Base-by-base conservation (phyloP, 2,113 vertebrate species). In the Gnathonemus longibarbis region DNA sequence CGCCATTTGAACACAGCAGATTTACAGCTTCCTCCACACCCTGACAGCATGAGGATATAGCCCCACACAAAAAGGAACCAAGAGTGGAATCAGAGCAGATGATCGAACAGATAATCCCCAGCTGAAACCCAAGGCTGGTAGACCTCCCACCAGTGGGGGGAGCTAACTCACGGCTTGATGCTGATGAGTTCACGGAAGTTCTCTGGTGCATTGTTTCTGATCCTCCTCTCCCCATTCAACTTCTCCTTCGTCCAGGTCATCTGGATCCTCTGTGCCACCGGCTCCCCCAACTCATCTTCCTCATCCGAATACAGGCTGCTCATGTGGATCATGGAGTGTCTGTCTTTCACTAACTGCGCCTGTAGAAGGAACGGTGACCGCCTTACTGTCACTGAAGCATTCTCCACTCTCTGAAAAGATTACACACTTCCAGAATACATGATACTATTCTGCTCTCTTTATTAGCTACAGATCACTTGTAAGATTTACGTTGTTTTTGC, bases 201-300 rank as follows among this genome's bases (percentile, higher is more conserved):
- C 91, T 98, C 97, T 0, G 97, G 96, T 5, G 95, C 94, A 0
- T 96, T 97, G 92, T 94, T 96, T 53, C 94, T 94, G 93, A 95
- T 97, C 91, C 96, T 94, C 92, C 95, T 96, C 92, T 99, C 98
- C 0, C 96, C 95, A 0, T 97, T 96, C 46, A 95, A 95, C 90
- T 97, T 99, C 91, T 99, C 98, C 91, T 95, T 96, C 0, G 98
- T 99, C 98, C 98, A 99, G 0, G 98, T 99, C 98, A 99, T 99
- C 92, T 99, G 98, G 90, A 98, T 97, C 91, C 97, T 99, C 89
- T 97, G 97, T 9, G 96, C 93, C 87, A 97, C 95, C 13, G 95
- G 45, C 66, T 97, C 97, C 19, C 94, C 90, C 84, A 97, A 95
- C 17, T 99, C 98, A 91, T 99, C 98, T 15, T 97, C 96, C 91